A percentile compares a stretch with the other conserved stretches of the same genome.
Evolutionary conservation across 2,113 vertebrate genomes (phyloP).

Genomic region (Uropsilus gracilis): DNA sequence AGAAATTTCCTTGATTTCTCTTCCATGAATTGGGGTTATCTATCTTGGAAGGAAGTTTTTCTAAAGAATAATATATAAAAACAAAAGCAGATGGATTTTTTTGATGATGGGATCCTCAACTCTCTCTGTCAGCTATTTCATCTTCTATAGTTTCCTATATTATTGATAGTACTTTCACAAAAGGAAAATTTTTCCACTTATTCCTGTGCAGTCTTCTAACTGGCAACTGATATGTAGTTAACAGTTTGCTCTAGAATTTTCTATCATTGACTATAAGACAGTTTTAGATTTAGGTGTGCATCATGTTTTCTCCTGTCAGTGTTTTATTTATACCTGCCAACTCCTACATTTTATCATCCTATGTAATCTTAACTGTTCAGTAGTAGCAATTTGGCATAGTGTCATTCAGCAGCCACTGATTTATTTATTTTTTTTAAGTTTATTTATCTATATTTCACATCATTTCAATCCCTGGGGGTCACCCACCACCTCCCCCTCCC

Average conservation of each 20-base stretch:
- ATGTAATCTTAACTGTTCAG: neutral
- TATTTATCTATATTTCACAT: too few species aligned
- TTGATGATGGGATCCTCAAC: neutral
- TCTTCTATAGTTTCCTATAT: neutral
- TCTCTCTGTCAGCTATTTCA: neutral
- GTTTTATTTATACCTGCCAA: neutral
- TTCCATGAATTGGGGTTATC: neutral
- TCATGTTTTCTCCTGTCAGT: neutral
- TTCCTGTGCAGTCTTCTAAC: neutral
- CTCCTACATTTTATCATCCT: neutral
- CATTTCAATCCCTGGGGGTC: too few species aligned
- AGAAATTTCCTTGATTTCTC: neutral
- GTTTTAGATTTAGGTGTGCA: neutral
- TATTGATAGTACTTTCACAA: neutral
- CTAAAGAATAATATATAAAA: neutral
- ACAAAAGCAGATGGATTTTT: neutral
- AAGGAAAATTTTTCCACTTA: neutral
- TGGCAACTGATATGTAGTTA: neutral
- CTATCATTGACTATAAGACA: neutral
- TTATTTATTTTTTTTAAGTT: too few species aligned
- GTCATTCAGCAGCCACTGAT: neutral
- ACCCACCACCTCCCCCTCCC: too few species aligned
- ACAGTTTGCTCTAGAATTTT: neutral
- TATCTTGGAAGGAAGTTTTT: neutral
- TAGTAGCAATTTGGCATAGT: fast-evolving